Conservation (phyloP, 2,888 invertebrate species). For the Mactromeris polynyma region DNA sequence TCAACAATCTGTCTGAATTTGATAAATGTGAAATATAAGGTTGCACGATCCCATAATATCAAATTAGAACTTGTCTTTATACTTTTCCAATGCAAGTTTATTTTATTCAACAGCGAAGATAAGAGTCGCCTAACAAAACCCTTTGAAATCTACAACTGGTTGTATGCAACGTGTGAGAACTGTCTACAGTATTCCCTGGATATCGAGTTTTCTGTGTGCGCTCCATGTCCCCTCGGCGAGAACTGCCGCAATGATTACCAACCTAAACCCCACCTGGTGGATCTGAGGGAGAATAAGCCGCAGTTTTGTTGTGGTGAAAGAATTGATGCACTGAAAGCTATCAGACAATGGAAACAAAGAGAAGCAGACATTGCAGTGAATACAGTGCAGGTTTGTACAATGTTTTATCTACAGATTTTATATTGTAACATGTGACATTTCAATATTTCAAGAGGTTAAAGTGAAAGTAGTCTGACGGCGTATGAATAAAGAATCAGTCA, state of each 20-base stretch:
- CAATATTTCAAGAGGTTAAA: no score
- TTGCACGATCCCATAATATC: no score
- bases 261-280: constrained; percentile 65
- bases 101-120: constrained; percentile 56
- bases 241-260: constrained; percentile 30
- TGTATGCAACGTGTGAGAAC: constrained; percentile 44
- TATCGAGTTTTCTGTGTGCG: constrained; percentile 50
- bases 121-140: constrained; percentile 38
- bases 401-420: no score
- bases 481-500: no score
- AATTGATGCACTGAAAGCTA: constrained; percentile 63
- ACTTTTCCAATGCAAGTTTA: background rate
- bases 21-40: no score
- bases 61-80: no score
- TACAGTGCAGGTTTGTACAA: background rate
- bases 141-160: constrained; percentile 54
- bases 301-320: constrained; percentile 70
- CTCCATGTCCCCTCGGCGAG: constrained; percentile 60
- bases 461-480: no score
- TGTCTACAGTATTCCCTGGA: constrained; percentile 23
- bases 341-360: constrained; percentile 67
- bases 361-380: constrained; percentile 30
- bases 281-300: constrained; percentile 57
- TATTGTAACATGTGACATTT: no score
- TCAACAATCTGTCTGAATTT: no score